Evolutionary conservation across 2,113 vertebrate genomes (phyloP).

Genomic region (Salvelinus sp.): DNA sequence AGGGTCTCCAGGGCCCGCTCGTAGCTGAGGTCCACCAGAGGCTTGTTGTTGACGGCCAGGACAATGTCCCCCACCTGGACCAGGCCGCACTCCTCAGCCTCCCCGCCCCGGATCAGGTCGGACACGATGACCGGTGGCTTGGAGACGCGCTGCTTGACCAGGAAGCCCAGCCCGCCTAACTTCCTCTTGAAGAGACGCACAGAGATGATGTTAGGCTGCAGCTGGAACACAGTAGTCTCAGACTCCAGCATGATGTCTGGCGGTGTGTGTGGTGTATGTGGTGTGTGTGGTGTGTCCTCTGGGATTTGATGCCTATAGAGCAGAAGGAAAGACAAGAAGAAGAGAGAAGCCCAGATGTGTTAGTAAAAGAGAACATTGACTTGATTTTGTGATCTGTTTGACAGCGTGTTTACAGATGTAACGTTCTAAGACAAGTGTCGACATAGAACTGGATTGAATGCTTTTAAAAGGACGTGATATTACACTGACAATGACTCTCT

Average conservation of each 20-base stretch:
- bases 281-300: not conserved
- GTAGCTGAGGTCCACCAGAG: conserved; percentile 91
- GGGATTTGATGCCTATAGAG: conserved; percentile 6
- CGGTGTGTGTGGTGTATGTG: not conserved
- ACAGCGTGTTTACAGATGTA: too few species aligned
- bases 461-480: too few species aligned
- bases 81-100: conserved; percentile 92
- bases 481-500: too few species aligned
- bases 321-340: conserved; percentile 19
- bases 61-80: conserved; percentile 96
- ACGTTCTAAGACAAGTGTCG: too few species aligned
- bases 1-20: conserved; percentile 88
- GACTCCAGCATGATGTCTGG: conserved; percentile 85
- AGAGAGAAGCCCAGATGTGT: conserved; percentile 15
- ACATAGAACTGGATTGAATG: too few species aligned
- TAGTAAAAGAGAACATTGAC: conserved; percentile 39
- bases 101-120: conserved; percentile 91
- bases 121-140: conserved; percentile 94
- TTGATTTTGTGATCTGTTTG: conserved; percentile 31
- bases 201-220: conserved; percentile 96
- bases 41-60: conserved; percentile 90
- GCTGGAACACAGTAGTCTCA: conserved; percentile 88
- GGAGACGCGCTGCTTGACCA: conserved; percentile 93
- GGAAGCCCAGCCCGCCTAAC: conserved; percentile 91
- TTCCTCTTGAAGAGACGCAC: conserved; percentile 95